Base-by-base conservation (phyloP, 2,888 invertebrate species). In the Agapostemon virescens region DNA sequence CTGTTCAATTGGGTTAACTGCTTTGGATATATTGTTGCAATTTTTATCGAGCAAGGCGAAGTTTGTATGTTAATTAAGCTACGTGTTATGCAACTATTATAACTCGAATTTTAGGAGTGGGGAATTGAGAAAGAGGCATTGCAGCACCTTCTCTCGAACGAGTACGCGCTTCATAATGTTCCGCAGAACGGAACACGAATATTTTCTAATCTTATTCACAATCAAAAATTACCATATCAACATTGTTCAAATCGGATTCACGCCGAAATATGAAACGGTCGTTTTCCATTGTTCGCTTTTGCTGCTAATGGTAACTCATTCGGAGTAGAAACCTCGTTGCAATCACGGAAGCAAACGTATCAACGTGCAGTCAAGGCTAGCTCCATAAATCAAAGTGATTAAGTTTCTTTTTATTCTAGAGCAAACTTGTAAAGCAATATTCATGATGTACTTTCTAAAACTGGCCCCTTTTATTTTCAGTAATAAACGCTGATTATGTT, bases 201-300 rank as follows among this genome's bases (percentile, higher is more conserved):
- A 49, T 49, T n/a, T 3, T 49, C 11, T 1, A n/a, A 49, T n/a
- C n/a, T n/a, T n/a, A 0, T 9, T 9, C 11, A n/a, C 9, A 4
- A 0, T 4, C 1, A 0, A 11, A n/a, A n/a, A n/a, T n/a, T 3
- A 3, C n/a, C 49, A 1, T n/a, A 49, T n/a, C 3, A n/a, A n/a
- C 20, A n/a, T 2, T 17, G n/a, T 42, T 7, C 42, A 9, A 9
- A 7, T n/a, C n/a, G n/a, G n/a, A n/a, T n/a, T n/a, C n/a, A n/a
- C n/a, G n/a, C n/a, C n/a, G n/a, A n/a, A n/a, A n/a, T 7, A 0
- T 45, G 9, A 20, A 45, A 42, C 6, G 6, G 9, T n/a, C 45
- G n/a, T 9, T 9, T n/a, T n/a, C 4, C 3, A 3, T n/a, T 49
- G 9, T 4, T 11, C 1, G 3, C 20, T 45, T 0, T n/a, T 45